phyloP scores from a whole-genome alignment of 2,888 invertebrate genomes.

The Polydrusus pterygomalis region DNA sequence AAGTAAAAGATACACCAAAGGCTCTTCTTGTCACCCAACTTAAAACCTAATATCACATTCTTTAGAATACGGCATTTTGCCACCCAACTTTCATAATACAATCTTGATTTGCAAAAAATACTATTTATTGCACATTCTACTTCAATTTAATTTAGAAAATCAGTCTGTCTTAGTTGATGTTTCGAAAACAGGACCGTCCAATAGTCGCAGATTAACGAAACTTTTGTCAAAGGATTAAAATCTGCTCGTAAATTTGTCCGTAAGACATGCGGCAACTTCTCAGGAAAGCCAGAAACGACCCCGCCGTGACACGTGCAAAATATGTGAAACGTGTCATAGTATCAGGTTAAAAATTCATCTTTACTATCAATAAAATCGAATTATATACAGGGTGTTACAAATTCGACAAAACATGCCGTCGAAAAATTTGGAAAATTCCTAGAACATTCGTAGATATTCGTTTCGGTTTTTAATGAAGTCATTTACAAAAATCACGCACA shows the following conservation, averaged over 20 bases:
- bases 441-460: too few species aligned
- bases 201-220: background rate
- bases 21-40: conserved; percentile 49
- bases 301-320: too few species aligned
- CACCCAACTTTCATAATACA: conserved; percentile 41
- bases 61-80: conserved; percentile 55
- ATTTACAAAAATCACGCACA: too few species aligned
- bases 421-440: too few species aligned
- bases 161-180: conserved; percentile 37
- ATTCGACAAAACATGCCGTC: too few species aligned
- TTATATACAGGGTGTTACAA: too few species aligned
- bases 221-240: background rate
- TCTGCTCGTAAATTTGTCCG: background rate
- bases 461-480: too few species aligned
- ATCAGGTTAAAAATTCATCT: too few species aligned
- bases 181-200: background rate
- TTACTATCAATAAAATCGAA: background rate
- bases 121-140: conserved; percentile 46
- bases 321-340: too few species aligned
- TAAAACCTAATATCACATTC: conserved; percentile 57
- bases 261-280: background rate
- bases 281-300: too few species aligned
- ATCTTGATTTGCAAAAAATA: conserved; percentile 31
- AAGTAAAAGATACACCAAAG: conserved; percentile 23
- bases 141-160: conserved; percentile 39